Conservation (phyloP, 2,797 vertebrate genomes). For the Brachyalestes nurse region DNA sequence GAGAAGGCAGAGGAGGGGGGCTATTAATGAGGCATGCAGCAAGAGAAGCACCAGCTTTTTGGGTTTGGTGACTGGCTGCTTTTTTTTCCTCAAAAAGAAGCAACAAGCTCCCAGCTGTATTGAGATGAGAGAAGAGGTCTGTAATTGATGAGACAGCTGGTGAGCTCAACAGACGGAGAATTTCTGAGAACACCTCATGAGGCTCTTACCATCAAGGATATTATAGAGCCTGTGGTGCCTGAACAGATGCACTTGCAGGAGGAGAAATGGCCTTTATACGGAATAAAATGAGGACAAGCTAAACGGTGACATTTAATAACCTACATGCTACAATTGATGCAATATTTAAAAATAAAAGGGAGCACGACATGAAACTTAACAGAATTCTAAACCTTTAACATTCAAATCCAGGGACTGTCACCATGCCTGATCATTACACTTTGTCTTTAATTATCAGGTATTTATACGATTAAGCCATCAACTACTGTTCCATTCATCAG, state of each 20-base stretch:
- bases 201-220: conserved; percentile 53
- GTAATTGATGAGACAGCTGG: conserved; percentile 62
- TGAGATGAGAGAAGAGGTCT: conserved; percentile 54
- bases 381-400: no score
- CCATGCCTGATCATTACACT: no score
- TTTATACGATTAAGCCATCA: no score
- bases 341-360: no score
- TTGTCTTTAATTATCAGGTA: no score
- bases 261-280: neutral
- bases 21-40: conserved; percentile 38
- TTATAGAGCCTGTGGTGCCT: conserved; percentile 39
- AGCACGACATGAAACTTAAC: no score
- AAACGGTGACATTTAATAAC: neutral
- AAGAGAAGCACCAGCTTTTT: conserved; percentile 42
- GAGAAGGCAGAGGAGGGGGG: conserved; percentile 12
- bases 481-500: no score
- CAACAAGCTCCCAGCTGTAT: conserved; percentile 58
- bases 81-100: conserved; percentile 40
- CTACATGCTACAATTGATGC: no score
- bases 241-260: conserved; percentile 34
- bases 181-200: conserved; percentile 47
- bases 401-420: no score
- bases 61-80: conserved; percentile 45
- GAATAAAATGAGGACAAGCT: neutral
- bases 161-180: conserved; percentile 48